Evolutionary conservation across 2,888 invertebrate species (phyloP).

Genomic region (Coenonympha glycerion): DNA sequence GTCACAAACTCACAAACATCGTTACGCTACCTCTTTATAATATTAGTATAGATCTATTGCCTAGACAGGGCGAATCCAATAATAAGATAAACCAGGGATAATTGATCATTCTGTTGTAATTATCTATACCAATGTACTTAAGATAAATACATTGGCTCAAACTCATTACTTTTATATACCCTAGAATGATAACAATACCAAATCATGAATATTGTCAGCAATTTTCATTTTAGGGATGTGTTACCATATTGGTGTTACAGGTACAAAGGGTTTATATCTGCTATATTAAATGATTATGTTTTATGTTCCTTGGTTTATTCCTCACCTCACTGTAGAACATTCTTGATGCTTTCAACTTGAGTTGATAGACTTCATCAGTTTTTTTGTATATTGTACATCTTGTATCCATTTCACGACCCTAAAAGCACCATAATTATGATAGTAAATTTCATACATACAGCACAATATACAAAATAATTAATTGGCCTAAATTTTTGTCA

Average conservation of each 20-base stretch:
- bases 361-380: slow-evolving; percentile 96
- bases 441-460: neutral
- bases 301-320: too few species aligned
- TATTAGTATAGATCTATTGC: too few species aligned
- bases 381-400: slow-evolving; percentile 98
- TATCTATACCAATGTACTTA: slow-evolving; percentile 42
- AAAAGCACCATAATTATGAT: slow-evolving; percentile 31
- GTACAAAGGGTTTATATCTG: slow-evolving; percentile 14
- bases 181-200: slow-evolving; percentile 32
- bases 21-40: too few species aligned
- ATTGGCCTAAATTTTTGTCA: slow-evolving; percentile 39
- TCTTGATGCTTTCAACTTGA: slow-evolving; percentile 97
- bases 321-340: slow-evolving; percentile 88
- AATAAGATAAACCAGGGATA: too few species aligned
- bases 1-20: too few species aligned
- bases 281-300: too few species aligned
- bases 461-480: too few species aligned
- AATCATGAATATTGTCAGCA: too few species aligned
- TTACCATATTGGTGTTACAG: slow-evolving; percentile 17
- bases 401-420: slow-evolving; percentile 94
- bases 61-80: too few species aligned
- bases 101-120: slow-evolving; percentile 47
- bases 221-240: too few species aligned
- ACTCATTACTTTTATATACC: slow-evolving; percentile 43
- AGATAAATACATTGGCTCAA: slow-evolving; percentile 40